Percentiles rank a stretch among this genome's conserved stretches.
phyloP scores from a whole-genome alignment of 37 sponge, comb jelly and placozoan species.

The Tethya wilhelma region DNA sequence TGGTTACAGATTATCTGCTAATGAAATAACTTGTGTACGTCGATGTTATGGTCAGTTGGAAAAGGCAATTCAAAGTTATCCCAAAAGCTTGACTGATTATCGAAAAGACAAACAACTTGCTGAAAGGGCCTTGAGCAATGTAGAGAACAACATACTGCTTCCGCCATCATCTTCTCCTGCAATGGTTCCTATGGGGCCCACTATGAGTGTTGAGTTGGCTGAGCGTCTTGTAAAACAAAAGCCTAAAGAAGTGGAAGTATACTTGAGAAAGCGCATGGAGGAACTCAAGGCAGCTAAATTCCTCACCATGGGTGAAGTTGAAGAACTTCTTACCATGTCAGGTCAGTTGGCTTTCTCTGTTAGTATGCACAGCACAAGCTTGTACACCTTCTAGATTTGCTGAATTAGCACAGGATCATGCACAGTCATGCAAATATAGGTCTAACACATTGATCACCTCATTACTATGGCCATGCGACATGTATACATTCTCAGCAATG shows the following conservation, averaged over 20 bases:
- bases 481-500: neutral
- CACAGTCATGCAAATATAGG: no score
- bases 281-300: conserved; percentile 16
- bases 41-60: neutral
- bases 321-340: conserved; percentile 51
- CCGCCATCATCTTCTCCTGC: conserved; percentile 10
- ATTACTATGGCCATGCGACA: neutral
- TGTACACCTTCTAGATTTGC: no score
- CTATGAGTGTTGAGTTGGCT: conserved; percentile 29
- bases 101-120: conserved; percentile 15
- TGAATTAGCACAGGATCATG: no score
- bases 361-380: neutral
- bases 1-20: conserved; percentile 7
- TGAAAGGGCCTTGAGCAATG: conserved; percentile 35
- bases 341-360: conserved; percentile 1
- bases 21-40: conserved; percentile 5
- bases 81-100: conserved; percentile 21
- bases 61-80: conserved; percentile 9
- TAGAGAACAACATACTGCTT: conserved; percentile 17
- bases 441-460: neutral
- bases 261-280: neutral
- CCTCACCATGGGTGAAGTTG: conserved; percentile 35
- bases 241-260: conserved; percentile 15
- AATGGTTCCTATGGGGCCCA: neutral
- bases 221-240: conserved; percentile 22